Evolutionary conservation across 2,888 invertebrate species (phyloP).

Genomic region (Aporophyla lueneburgensis): DNA sequence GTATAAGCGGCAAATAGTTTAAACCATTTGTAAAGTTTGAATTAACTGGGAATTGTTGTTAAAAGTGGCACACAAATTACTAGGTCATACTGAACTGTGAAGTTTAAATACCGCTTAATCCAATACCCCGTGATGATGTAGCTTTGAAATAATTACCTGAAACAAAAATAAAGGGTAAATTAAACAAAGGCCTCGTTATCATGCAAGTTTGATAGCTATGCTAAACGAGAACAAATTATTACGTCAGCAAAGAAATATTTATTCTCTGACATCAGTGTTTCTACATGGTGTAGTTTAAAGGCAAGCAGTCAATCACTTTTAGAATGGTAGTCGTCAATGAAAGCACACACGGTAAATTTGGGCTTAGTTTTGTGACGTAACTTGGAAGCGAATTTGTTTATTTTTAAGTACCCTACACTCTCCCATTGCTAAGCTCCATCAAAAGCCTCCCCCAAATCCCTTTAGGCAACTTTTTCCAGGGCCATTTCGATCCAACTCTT

Average conservation of each 20-base stretch:
- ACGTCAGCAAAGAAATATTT: conserved; percentile 72
- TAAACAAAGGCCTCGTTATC: conserved; percentile 33
- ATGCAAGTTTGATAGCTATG: conserved; percentile 49
- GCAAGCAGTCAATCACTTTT: background rate
- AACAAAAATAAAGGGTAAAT: conserved; percentile 49
- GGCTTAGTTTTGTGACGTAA: background rate
- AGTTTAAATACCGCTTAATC: background rate
- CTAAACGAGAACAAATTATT: conserved; percentile 63
- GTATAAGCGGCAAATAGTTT: background rate
- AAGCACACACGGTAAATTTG: background rate
- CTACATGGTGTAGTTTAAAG: conserved; percentile 45
- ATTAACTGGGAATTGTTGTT: background rate
- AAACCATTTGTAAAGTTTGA: background rate
- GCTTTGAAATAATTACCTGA: conserved; percentile 48
- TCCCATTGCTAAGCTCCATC: too few species aligned
- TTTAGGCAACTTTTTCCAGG: too few species aligned
- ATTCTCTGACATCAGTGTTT: conserved; percentile 71
- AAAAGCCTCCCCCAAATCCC: too few species aligned
- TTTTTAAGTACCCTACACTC: too few species aligned
- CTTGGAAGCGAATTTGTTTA: background rate
- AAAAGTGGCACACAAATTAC: background rate
- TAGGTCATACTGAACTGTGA: background rate
- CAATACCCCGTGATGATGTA: background rate
- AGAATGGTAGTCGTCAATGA: background rate
- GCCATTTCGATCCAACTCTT: too few species aligned